These are phyloP conservation scores for Drosophila siamana DNA, from an alignment of 2,888 invertebrate species.

Conservation along the genomic window DNA sequence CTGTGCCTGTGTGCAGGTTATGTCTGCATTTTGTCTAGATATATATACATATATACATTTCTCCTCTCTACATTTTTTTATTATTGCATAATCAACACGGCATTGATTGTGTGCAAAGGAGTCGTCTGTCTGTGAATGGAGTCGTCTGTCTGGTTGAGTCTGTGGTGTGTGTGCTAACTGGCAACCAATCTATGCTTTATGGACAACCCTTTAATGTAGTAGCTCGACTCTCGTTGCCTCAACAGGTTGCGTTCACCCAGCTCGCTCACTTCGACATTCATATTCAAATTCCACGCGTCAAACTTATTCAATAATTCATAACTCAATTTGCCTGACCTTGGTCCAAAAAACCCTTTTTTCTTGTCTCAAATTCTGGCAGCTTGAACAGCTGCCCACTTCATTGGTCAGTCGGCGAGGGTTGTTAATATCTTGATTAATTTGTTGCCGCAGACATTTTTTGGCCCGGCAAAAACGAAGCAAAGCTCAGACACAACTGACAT, in stretches of 20 bases:
- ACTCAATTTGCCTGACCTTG: constrained; percentile 67
- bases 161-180: constrained; percentile 33
- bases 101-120: constrained; percentile 59
- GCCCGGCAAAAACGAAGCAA: constrained; percentile 31
- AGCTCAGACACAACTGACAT: constrained; percentile 33
- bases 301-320: constrained; percentile 75
- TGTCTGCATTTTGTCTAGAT: constrained; percentile 37
- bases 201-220: constrained; percentile 53
- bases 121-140: background rate
- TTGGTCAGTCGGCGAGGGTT: constrained; percentile 55
- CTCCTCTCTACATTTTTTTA: constrained; percentile 16
- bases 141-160: background rate
- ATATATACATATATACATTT: too few species aligned
- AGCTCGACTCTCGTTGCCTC: too few species aligned
- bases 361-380: background rate
- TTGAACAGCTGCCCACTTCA: constrained; percentile 28
- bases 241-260: constrained; percentile 50
- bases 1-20: constrained; percentile 21
- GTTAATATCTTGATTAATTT: constrained; percentile 80
- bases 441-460: constrained; percentile 50
- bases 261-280: constrained; percentile 20
- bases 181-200: constrained; percentile 48
- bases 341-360: constrained; percentile 53
- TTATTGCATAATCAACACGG: constrained; percentile 62
- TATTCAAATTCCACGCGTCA: constrained; percentile 61